Conservation (phyloP, 2,888 invertebrate species). For the Nomada hirtipes region DNA sequence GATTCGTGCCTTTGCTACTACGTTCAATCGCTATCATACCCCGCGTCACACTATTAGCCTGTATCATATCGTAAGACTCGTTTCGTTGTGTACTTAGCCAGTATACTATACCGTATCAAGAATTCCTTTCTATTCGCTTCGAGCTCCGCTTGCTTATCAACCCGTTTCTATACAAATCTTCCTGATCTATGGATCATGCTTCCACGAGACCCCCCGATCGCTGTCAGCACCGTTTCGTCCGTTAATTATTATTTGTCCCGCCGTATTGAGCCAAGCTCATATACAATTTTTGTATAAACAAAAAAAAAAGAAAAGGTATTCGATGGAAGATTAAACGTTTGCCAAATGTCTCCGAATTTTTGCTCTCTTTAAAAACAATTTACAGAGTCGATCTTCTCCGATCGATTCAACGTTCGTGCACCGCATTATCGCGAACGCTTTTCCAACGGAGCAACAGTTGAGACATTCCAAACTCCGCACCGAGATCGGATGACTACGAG, state of each 20-base stretch:
- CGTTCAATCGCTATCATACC: constrained; percentile 33
- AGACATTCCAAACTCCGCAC: neutral
- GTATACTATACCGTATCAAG: constrained; percentile 4
- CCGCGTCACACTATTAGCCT: constrained; percentile 30
- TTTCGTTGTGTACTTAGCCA: constrained; percentile 16
- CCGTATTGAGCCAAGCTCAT: neutral
- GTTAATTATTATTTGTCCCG: neutral
- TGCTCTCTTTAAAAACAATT: too few relatives aligned
- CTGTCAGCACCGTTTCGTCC: neutral
- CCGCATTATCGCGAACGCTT: neutral
- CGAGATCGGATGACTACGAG: neutral
- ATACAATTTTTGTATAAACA: neutral
- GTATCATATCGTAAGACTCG: constrained; percentile 41
- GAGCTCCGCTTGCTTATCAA: constrained; percentile 7
- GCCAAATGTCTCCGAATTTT: neutral
- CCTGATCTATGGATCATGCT: constrained; percentile 33
- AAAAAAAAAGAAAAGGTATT: neutral
- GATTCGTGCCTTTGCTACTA: constrained; percentile 57
- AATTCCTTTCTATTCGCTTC: constrained; percentile 7
- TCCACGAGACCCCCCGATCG: constrained; percentile 21
- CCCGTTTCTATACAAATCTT: constrained; percentile 8
- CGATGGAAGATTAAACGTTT: neutral
- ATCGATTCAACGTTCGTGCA: neutral
- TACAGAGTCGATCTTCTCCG: neutral
- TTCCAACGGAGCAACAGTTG: neutral